A percentile compares a stretch with the other conserved stretches of the same genome.
phyloP scores from a whole-genome alignment of 2,888 invertebrate genomes.

The Seladonia tumulorum region DNA sequence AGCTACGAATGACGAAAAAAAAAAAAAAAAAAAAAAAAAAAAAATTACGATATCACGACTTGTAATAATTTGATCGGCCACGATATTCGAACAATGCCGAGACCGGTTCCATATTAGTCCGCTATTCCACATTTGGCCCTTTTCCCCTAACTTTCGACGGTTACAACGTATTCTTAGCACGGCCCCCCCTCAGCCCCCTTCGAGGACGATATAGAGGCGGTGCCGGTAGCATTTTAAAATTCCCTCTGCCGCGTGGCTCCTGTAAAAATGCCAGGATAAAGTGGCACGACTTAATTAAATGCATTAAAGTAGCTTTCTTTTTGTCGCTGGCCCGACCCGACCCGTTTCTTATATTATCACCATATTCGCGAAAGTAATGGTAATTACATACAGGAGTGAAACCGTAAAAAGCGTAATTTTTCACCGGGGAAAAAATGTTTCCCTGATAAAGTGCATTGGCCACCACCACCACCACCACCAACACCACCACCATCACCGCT shows the following conservation, averaged over 20 bases:
- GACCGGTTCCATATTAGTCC: background rate
- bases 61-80: background rate
- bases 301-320: slow-evolving; percentile 67
- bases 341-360: slow-evolving; percentile 62
- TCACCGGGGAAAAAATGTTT: slow-evolving; percentile 36
- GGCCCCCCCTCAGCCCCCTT: background rate
- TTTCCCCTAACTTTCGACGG: slow-evolving; percentile 17
- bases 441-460: slow-evolving; percentile 46
- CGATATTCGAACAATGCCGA: background rate
- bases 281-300: slow-evolving; percentile 66
- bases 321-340: slow-evolving; percentile 40
- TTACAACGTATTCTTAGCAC: slow-evolving; percentile 33
- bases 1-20: too few relatives aligned
- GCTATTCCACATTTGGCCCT: background rate
- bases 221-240: slow-evolving; percentile 62
- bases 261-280: slow-evolving; percentile 58
- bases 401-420: slow-evolving; percentile 61
- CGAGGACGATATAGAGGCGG: slow-evolving; percentile 41
- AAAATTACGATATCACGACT: too few relatives aligned
- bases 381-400: slow-evolving; percentile 60
- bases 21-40: too few relatives aligned
- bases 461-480: background rate
- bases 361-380: slow-evolving; percentile 61
- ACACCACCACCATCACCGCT: background rate
- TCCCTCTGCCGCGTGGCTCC: slow-evolving; percentile 36